These are phyloP conservation scores for Acanthoscelides obtectus DNA, from an alignment of 2,888 invertebrate genomes.

Conservation along the genomic window DNA sequence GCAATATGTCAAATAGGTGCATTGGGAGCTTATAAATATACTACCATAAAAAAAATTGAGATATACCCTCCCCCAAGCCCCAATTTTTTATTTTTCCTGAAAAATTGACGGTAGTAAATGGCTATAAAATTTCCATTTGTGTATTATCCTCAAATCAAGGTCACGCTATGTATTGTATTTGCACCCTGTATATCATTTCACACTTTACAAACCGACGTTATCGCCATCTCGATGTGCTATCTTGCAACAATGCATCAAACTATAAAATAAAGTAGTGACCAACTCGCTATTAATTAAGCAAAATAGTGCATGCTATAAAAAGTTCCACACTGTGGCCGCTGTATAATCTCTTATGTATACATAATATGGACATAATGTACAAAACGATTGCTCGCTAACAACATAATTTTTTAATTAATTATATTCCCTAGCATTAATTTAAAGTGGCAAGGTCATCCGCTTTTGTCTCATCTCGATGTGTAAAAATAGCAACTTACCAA, in stretches of 20 bases:
- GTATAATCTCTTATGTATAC: background rate
- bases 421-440: background rate
- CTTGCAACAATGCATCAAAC: background rate
- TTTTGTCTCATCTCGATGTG: background rate
- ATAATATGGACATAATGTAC: background rate
- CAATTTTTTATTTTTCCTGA: no score
- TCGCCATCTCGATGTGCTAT: background rate
- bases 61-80: no score
- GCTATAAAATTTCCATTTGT: no score
- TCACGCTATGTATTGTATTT: no score
- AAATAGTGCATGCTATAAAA: background rate
- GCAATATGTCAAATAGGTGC: no score
- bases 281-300: background rate
- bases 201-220: no score
- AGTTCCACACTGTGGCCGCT: background rate
- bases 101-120: no score
- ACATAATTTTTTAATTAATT: background rate
- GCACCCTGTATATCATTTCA: no score
- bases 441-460: background rate
- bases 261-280: background rate
- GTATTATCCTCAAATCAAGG: no score
- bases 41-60: no score
- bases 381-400: background rate
- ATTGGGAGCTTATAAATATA: no score
- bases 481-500: background rate